These are phyloP conservation scores for Drosophila subquinaria DNA, from an alignment of 2,888 invertebrate genomes.

Conservation along the genomic window DNA sequence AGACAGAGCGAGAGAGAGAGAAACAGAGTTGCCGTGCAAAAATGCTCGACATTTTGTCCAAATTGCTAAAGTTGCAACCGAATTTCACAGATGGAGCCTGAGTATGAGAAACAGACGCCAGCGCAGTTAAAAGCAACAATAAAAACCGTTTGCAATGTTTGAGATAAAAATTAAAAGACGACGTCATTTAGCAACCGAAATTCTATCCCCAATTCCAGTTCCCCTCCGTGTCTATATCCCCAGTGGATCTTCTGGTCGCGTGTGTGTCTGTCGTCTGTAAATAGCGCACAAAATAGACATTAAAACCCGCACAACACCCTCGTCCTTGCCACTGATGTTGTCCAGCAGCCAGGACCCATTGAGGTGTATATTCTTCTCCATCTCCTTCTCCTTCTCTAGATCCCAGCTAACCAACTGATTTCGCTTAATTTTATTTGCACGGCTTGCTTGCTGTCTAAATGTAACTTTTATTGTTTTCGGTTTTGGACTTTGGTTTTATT, in stretches of 20 bases:
- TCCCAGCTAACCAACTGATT: conserved; percentile 60
- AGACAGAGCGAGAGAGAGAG: conserved; percentile 32
- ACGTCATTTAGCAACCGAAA: conserved; percentile 78
- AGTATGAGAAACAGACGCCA: conserved; percentile 71
- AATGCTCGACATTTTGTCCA: conserved; percentile 64
- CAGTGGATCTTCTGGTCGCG: conserved; percentile 46
- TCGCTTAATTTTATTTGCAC: conserved; percentile 80
- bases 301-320: conserved; percentile 58
- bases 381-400: not conserved
- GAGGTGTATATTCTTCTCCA: conserved; percentile 41
- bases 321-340: conserved; percentile 31
- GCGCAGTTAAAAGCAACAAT: conserved; percentile 76
- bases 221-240: conserved; percentile 24
- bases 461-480: conserved; percentile 80
- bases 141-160: conserved; percentile 82
- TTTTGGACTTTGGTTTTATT: conserved; percentile 74
- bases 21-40: conserved; percentile 67
- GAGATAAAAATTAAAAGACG: conserved; percentile 84
- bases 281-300: conserved; percentile 82
- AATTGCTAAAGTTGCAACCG: conserved; percentile 77
- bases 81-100: conserved; percentile 18
- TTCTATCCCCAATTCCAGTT: conserved; percentile 27
- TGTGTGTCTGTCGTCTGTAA: conserved; percentile 73
- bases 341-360: conserved; percentile 48
- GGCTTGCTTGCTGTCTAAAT: conserved; percentile 58